Base-by-base conservation (phyloP, 2,797 vertebrate genomes). In the Molothrus aeneus region DNA sequence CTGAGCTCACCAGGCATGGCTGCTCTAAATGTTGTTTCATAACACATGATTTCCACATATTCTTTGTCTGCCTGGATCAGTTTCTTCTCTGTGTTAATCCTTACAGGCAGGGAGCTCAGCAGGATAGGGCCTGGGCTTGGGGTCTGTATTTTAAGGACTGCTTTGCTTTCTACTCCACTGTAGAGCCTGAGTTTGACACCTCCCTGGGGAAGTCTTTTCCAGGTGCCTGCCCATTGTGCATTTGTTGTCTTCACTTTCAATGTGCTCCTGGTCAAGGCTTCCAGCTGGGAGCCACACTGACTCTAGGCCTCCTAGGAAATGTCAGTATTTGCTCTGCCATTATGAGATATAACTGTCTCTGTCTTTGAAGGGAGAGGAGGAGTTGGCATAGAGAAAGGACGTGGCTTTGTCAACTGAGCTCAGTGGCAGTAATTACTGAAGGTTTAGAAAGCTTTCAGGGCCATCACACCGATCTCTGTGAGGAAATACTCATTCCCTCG, bases 191-290 rank as follows among this genome's bases (percentile, higher is more conserved):
- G 31, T 12, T 75, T 38, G 47, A 28, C 38, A 32, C 13, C 16
- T 65, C 24, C 26, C 3, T 20, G 22, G 4, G 13, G 18, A 24
- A 28, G 36, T 63, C 25, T 85, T 77, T 86, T 78, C 68, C 28
- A 73, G 34, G 51, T 77, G 48, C 51, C 25, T 66, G 43, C 22
- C 40, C 42, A 5, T 73, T 1, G 0, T 28, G 13, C 0, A 1
- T 68, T 83, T 89, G 13, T 74, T 71, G 42, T 77, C 40, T 85
- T 89, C 38, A 51, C 32, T 70, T 88, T 36, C 5, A 5, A 0
- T 26, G 25, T 83, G 40, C 61, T 82, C 13, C 51, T 77, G 54
- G 43, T 31, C 2, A 2, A 18, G 34, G 17, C 31, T 73, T 38
- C 12, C 50, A 43, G 29, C 26, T 79, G 66, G 64, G 31, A 80